Base-by-base conservation (phyloP, 2,113 vertebrate genomes). In the Larimichthys polyactis region DNA sequence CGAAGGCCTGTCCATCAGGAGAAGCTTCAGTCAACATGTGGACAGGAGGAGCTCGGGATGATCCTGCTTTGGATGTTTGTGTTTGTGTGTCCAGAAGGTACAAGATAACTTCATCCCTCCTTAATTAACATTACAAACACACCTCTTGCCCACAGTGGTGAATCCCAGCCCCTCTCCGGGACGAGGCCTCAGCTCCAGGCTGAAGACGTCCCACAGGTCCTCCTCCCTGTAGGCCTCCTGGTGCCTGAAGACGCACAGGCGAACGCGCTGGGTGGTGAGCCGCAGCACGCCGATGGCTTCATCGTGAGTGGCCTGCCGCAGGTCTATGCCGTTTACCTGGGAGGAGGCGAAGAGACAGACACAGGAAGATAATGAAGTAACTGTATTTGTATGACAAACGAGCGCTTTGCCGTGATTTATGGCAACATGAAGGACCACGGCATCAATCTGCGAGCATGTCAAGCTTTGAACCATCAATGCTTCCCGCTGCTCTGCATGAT, bases 141-240 rank as follows among this genome's bases (percentile, higher is more conserved):
- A 99, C 98, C 97, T 99, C 90, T 98, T 99, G 19, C 97, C 98
- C 89, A 98, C 96, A 83, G 97, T 97, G 87, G 94, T 95, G 77
- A 99, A 92, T 0, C 98, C 98, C 57, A 97, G 95, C 10, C 95
- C 96, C 93, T 96, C 96, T 11, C 96, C 96, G 2, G 96, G 95
- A 79, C 92, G 94, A 82, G 96, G 95, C 20, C 95, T 94, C n/a
- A 99, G 95, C 82, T 97, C 96, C 75, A 99, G 86, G 32, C 77
- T 95, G 57, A 99, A 95, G 19, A 97, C 93, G 70, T 99, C 98
- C 92, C 97, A 99, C 87, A 97, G 96, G 44, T 98, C 97, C 71
- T 97, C 97, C 64, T 97, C 96, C 82, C 95, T 96, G 93, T 97
- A 97, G 1, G 96, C 96, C 57, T 96, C 93, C 82, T 97, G 97